Base-by-base conservation (phyloP, 2,797 vertebrate species). In the Sebastes hubbsi region DNA sequence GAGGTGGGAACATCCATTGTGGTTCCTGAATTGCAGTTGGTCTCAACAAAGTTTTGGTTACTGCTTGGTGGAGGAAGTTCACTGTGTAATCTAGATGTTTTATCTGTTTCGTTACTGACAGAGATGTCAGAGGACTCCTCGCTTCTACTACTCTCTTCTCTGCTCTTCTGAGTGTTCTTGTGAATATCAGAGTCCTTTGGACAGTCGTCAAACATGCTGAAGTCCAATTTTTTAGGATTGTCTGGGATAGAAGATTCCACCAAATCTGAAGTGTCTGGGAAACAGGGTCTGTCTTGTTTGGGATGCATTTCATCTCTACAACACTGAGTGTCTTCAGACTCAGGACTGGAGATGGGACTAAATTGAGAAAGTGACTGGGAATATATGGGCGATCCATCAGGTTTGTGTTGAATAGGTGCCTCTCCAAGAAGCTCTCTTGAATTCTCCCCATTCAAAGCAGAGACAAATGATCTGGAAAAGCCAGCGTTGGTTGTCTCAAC, bases 271-370 rank as follows among this genome's bases (percentile, higher is more conserved):
- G 95, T 91, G 1, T 96, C 91, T 22, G 95, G 93, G 70, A 97
- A 97, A 89, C 95, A 96, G 0, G 95, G 94, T 77, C 90, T 93
- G 46, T 97, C 96, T 56, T 92, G 93, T 87, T 97, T 96, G 76
- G 95, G 86, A 90, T 94, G 89, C 42, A 92, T 93, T 63, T 94
- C 94, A 82, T 96, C 92, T 70, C 84, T 94, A 67, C 93, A 95
- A 52, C 95, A 95, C 68, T 94, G 94, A 0, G 91, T 16, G 1
- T 97, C 97, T 84, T 98, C 97, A 0, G 96, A 94, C 65, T 98
- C 97, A 2, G 97, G 97, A 89, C 97, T 99, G 72, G 98, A 99
- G 84, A 98, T 97, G 0, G 98, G 97, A 89, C 97, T 98, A 75
- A 98, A 97, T 90, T 97, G 96, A 82, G 95, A 96, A 81, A 97